Conservation (phyloP, 2,113 vertebrate genomes). For the Mormyrus lacerda region DNA sequence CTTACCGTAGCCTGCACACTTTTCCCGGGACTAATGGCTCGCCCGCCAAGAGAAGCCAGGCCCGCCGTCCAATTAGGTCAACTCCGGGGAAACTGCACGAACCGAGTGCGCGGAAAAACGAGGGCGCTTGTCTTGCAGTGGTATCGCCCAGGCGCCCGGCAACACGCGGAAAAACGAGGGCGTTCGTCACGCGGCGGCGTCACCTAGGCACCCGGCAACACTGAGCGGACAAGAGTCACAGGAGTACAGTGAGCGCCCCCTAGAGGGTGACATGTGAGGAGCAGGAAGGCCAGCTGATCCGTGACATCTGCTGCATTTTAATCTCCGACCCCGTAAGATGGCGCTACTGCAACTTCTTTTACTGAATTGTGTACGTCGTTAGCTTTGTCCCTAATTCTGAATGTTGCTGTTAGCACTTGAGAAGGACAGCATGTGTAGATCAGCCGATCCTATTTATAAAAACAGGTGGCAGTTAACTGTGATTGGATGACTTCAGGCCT, state of each 20-base stretch:
- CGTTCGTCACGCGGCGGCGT: not conserved
- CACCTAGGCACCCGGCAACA: not conserved
- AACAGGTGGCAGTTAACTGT: not conserved
- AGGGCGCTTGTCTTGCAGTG: not conserved
- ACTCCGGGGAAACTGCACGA: not conserved
- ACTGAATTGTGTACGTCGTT: not conserved
- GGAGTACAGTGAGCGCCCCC: not conserved
- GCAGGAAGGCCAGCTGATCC: not conserved
- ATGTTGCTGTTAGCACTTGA: not conserved
- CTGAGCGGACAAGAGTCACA: not conserved
- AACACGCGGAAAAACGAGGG: not conserved
- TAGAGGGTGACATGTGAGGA: not conserved
- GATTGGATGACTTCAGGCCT: not conserved
- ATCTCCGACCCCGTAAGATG: not conserved
- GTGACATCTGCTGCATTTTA: not conserved
- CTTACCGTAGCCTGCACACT: not conserved
- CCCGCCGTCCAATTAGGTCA: constrained; percentile 6
- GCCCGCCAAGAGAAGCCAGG: not conserved
- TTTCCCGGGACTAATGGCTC: not conserved
- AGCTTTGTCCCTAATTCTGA: not conserved
- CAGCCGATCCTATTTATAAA: not conserved
- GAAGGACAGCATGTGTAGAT: not conserved
- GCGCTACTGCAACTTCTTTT: not conserved
- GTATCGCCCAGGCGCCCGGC: not conserved
- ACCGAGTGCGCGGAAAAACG: not conserved